Conservation (phyloP, 2,113 vertebrate genomes). For the Colistium nudipinnis region DNA sequence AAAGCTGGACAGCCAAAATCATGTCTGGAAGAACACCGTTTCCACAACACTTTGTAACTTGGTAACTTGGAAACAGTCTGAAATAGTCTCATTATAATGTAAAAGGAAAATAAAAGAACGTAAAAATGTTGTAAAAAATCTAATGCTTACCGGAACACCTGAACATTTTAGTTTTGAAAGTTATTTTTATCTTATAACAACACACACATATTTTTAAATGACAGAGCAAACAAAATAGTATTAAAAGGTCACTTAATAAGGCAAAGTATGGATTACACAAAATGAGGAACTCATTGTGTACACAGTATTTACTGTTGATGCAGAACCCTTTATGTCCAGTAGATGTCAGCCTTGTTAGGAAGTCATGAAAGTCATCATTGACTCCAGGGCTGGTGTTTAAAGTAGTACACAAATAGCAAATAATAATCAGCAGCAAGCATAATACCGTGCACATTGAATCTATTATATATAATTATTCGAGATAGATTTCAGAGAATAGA, state of each 20-base stretch:
- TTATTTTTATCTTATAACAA: background rate
- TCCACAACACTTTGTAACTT: background rate
- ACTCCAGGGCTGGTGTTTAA: constrained; percentile 12
- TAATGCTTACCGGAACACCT: too few species aligned
- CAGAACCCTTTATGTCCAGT: constrained; percentile 47
- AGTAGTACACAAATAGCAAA: background rate
- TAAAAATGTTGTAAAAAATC: background rate
- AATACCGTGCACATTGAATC: background rate
- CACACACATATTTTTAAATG: background rate
- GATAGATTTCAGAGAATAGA: background rate
- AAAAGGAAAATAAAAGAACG: too few species aligned
- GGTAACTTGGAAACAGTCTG: background rate
- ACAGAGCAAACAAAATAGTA: background rate
- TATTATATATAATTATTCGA: constrained; percentile 2
- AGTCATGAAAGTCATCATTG: background rate
- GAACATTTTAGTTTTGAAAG: background rate
- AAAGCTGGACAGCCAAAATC: constrained; percentile 2
- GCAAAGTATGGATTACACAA: background rate
- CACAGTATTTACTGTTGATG: constrained; percentile 4
- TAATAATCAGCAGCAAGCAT: background rate
- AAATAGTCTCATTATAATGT: too few species aligned
- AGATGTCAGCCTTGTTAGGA: constrained; percentile 70
- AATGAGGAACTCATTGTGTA: background rate
- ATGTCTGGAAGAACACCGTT: background rate
- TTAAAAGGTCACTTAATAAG: background rate